These are phyloP conservation scores for Calycopis cecrops DNA, from an alignment of 1,140 invertebrate species.

Conservation along the genomic window DNA sequence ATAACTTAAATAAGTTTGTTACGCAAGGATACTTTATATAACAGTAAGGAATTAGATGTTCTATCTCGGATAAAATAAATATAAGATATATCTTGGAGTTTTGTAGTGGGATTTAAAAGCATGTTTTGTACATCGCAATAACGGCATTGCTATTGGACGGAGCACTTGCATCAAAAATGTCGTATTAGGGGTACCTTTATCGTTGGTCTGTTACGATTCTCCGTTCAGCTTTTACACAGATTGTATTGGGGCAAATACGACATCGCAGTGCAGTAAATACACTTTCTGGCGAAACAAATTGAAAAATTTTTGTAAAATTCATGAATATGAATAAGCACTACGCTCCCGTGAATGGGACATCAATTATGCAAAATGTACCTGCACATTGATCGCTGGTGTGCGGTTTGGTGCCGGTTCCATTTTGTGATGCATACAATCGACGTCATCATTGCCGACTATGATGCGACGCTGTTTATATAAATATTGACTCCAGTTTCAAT, in stretches of 20 bases:
- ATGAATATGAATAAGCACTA: constrained; percentile 72
- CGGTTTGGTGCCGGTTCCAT: constrained; percentile 39
- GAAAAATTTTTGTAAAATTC: constrained; percentile 69
- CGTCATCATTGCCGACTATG: constrained; percentile 27
- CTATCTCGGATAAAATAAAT: constrained; percentile 13
- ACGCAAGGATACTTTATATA: constrained; percentile 50
- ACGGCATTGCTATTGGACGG: constrained; percentile 36
- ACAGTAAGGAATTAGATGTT: constrained; percentile 33
- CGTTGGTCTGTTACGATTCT: constrained; percentile 31
- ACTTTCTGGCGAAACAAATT: constrained; percentile 62
- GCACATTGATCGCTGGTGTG: constrained; percentile 51
- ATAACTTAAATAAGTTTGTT: constrained; percentile 41
- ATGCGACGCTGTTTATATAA: constrained; percentile 1
- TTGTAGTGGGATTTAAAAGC: constrained; percentile 32
- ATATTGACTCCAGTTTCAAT: constrained; percentile 5
- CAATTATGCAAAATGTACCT: constrained; percentile 69
- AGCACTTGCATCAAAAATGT: constrained; percentile 51
- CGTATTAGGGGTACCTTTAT: constrained; percentile 52
- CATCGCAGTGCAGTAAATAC: constrained; percentile 59
- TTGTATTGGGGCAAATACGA: constrained; percentile 60
- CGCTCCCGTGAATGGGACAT: constrained; percentile 62
- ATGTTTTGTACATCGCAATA: constrained; percentile 37
- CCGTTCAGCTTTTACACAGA: constrained; percentile 58
- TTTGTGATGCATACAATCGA: constrained; percentile 36
- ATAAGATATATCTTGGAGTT: constrained; percentile 15